A percentile compares a stretch with the other conserved stretches of the same genome.
phyloP scores from a whole-genome alignment of 2,113 vertebrate genomes.

The Hippopotamus amphibius region DNA sequence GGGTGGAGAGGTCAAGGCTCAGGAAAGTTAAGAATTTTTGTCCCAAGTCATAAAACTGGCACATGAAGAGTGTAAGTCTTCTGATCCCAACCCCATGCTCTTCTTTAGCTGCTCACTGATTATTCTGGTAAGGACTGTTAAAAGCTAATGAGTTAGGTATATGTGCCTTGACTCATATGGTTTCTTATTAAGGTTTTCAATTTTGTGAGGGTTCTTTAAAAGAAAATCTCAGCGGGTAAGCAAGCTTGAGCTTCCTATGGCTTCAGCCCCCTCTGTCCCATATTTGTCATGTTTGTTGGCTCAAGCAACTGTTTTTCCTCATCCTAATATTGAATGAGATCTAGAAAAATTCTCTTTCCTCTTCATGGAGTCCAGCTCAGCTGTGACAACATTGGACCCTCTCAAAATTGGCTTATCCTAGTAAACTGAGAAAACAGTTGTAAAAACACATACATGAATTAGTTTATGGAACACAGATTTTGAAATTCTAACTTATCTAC shows the following conservation, averaged over 20 bases:
- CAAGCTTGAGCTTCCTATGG: neutral
- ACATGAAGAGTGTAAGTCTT: neutral
- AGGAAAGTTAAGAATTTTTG: slow-evolving; percentile 8
- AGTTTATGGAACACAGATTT: slow-evolving; percentile 15
- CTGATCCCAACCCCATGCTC: neutral
- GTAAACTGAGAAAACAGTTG: slow-evolving; percentile 27
- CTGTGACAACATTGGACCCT: slow-evolving; percentile 55
- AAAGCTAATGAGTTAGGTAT: slow-evolving; percentile 18
- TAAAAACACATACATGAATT: slow-evolving; percentile 51
- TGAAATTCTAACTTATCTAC: neutral
- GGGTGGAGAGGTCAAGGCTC: neutral
- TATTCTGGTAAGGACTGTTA: slow-evolving; percentile 2
- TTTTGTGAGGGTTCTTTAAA: neutral
- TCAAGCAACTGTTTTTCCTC: neutral
- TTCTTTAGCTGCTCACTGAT: slow-evolving; percentile 27
- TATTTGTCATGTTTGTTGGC: neutral
- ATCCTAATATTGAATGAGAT: neutral
- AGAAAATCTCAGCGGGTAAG: neutral
- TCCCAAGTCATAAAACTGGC: slow-evolving; percentile 28
- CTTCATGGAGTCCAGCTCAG: slow-evolving; percentile 35
- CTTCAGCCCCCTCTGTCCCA: neutral
- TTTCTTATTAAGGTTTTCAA: slow-evolving; percentile 39
- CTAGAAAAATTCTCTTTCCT: slow-evolving; percentile 47
- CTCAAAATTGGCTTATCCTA: slow-evolving; percentile 35
- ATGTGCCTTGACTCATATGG: neutral